phyloP scores from a whole-genome alignment of 2,888 invertebrate genomes.

The Phaedon cochleariae region DNA sequence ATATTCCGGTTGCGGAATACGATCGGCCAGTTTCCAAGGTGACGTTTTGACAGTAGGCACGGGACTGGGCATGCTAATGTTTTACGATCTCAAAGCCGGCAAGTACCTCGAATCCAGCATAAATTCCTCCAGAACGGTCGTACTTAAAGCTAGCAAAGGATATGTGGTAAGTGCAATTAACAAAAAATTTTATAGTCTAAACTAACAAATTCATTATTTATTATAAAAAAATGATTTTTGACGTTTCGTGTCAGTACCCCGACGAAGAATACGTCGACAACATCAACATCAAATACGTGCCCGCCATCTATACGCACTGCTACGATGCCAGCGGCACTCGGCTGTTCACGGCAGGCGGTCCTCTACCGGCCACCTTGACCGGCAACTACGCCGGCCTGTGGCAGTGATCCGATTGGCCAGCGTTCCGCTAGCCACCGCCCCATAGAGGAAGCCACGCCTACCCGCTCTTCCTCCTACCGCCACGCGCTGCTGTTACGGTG shows the following conservation, averaged over 20 bases:
- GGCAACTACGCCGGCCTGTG: constrained; percentile 96
- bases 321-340: constrained; percentile 92
- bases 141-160: constrained; percentile 86
- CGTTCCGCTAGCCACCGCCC: too few relatives aligned
- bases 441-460: too few relatives aligned
- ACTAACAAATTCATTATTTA: too few relatives aligned
- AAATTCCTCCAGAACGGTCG: constrained; percentile 87
- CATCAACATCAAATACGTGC: constrained; percentile 85
- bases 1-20: constrained; percentile 90
- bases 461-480: too few relatives aligned
- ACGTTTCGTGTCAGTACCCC: constrained; percentile 80
- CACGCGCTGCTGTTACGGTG: too few relatives aligned
- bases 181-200: too few relatives aligned
- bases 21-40: constrained; percentile 90
- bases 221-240: too few relatives aligned
- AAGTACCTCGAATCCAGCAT: constrained; percentile 92
- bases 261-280: constrained; percentile 86
- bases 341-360: constrained; percentile 94
- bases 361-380: constrained; percentile 87
- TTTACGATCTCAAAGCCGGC: constrained; percentile 91
- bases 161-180: constrained; percentile 86
- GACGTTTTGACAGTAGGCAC: constrained; percentile 93
- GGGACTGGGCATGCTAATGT: constrained; percentile 89
- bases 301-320: constrained; percentile 96
- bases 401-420: constrained; percentile 70